Evolutionary conservation across 2,888 invertebrate genomes (phyloP).

Genomic region (Dinocampus coccinellae): DNA sequence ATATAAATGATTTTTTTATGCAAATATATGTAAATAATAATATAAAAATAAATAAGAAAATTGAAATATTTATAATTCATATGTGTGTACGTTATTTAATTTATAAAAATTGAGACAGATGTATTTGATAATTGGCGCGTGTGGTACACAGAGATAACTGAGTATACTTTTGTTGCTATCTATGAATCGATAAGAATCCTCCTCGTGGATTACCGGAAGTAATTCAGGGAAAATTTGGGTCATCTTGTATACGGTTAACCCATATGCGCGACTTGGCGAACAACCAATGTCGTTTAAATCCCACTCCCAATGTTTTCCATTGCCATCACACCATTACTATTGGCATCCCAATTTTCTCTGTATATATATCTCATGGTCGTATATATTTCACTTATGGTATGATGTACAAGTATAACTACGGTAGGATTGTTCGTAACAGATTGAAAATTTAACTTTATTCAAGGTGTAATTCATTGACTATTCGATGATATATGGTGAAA

Average conservation of each 20-base stretch:
- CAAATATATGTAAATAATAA: too few species aligned
- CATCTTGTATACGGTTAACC: constrained; percentile 43
- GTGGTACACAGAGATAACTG: constrained; percentile 21
- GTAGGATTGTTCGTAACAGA: constrained; percentile 33
- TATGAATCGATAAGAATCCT: constrained; percentile 32
- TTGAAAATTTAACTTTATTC: constrained; percentile 38
- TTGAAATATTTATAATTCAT: too few species aligned
- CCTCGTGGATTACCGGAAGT: constrained; percentile 44
- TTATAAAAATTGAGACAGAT: background rate
- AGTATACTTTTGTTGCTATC: constrained; percentile 9
- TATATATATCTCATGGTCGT: too few species aligned
- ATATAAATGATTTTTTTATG: too few species aligned
- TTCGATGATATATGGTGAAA: background rate
- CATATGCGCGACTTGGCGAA: constrained; percentile 51
- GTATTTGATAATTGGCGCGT: background rate
- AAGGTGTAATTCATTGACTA: constrained; percentile 24
- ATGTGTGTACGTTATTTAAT: too few species aligned
- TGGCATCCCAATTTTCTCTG: background rate
- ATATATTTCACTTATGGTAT: constrained; percentile 22
- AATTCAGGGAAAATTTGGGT: constrained; percentile 48
- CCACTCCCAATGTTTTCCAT: constrained; percentile 1
- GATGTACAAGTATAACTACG: constrained; percentile 24
- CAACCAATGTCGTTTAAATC: constrained; percentile 48
- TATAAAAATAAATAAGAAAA: too few species aligned
- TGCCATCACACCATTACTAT: background rate